Evolutionary conservation across 2,888 invertebrate species (phyloP).

Genomic region (Heliconius sara): DNA sequence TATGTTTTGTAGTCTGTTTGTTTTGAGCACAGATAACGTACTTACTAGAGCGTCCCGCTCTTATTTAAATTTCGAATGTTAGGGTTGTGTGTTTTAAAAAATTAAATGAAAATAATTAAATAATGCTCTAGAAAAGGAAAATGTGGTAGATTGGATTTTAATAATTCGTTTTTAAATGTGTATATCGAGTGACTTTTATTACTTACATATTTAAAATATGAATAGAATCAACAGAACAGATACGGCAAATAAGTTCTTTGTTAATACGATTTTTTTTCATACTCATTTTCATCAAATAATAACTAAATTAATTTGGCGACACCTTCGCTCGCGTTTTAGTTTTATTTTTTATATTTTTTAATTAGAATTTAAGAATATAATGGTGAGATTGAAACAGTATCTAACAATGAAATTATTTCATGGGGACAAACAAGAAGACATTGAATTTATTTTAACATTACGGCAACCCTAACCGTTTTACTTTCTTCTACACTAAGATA

Average conservation of each 20-base stretch:
- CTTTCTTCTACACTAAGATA: not conserved
- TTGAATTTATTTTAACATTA: not conserved
- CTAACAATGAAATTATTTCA: not conserved
- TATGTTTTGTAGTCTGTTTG: conserved; percentile 55
- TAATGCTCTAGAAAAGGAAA: not conserved
- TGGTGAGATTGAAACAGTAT: too few species aligned
- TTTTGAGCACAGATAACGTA: conserved; percentile 53
- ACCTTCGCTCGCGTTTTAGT: too few species aligned
- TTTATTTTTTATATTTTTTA: too few species aligned
- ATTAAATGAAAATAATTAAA: not conserved
- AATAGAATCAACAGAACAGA: not conserved
- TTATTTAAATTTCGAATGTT: conserved; percentile 38
- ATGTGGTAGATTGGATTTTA: not conserved
- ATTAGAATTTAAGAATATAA: too few species aligned
- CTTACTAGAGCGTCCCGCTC: conserved; percentile 41
- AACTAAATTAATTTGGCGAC: too few species aligned
- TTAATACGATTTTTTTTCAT: too few species aligned
- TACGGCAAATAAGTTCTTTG: too few species aligned
- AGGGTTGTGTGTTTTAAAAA: conserved; percentile 18
- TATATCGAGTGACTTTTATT: not conserved
- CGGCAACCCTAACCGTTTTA: conserved; percentile 9
- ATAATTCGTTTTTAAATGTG: not conserved
- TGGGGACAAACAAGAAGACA: not conserved
- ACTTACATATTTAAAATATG: too few species aligned
- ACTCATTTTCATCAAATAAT: too few species aligned